These are phyloP conservation scores for Xenopus petersii DNA, from an alignment of 2,797 vertebrate species.

Conservation along the genomic window DNA sequence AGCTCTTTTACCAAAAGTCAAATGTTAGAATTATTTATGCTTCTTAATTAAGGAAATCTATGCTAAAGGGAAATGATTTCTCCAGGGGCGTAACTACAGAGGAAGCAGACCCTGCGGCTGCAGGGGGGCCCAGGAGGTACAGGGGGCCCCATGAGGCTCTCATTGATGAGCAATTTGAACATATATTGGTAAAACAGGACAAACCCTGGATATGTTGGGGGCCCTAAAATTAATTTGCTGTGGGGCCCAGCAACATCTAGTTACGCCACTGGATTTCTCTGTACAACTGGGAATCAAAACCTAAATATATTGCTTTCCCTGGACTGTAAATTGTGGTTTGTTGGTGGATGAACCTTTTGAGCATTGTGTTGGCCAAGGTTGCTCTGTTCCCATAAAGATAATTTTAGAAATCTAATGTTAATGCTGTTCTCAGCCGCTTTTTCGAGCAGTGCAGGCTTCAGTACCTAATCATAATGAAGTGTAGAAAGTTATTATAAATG, in stretches of 20 bases:
- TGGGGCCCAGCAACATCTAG: no score
- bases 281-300: not conserved
- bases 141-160: no score
- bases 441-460: not conserved
- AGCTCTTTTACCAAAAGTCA: not conserved
- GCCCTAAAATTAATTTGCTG: no score
- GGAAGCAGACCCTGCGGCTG: no score
- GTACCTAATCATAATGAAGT: no score
- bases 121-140: no score
- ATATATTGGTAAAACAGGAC: no score
- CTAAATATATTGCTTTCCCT: not conserved
- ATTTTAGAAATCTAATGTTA: not conserved
- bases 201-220: no score
- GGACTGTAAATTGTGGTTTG: not conserved
- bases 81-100: no score
- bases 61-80: not conserved
- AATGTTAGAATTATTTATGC: slow-evolving; percentile 1
- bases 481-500: no score
- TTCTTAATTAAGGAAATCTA: not conserved
- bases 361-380: not conserved
- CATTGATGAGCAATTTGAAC: no score
- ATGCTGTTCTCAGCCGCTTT: not conserved
- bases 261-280: no score
- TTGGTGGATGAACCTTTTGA: not conserved
- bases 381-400: not conserved